Percentiles rank a stretch among this genome's conserved stretches.
Evolutionary conservation across 2,113 vertebrate genomes (phyloP).

Genomic region (Chloebia gouldiae): DNA sequence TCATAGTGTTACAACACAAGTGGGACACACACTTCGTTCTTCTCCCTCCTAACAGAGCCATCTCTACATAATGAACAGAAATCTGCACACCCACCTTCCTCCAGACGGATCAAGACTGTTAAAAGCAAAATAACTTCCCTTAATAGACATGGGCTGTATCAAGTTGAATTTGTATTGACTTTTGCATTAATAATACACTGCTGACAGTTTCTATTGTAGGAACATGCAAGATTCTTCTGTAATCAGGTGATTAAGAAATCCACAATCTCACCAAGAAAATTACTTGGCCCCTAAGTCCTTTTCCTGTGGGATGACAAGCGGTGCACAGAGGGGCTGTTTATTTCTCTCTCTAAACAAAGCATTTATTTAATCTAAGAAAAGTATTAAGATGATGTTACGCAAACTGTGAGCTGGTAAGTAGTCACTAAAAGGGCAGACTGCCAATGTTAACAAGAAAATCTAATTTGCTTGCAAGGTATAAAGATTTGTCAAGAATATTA

Average conservation of each 20-base stretch:
- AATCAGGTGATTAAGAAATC: conserved; percentile 77
- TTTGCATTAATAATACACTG: neutral
- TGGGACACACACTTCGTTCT: neutral
- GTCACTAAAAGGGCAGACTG: conserved; percentile 38
- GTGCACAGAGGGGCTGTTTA: conserved; percentile 64
- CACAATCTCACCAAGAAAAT: conserved; percentile 74
- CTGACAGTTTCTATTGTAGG: neutral
- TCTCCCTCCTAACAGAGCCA: neutral
- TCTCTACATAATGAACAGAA: neutral
- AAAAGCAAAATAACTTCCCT: neutral
- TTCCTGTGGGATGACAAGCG: conserved; percentile 58
- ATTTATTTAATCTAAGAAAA: conserved; percentile 79
- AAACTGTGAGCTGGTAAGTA: conserved; percentile 43
- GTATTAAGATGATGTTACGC: conserved; percentile 71
- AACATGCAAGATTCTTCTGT: conserved; percentile 35
- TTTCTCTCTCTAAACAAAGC: conserved; percentile 75
- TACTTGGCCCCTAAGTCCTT: conserved; percentile 62
- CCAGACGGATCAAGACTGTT: neutral
- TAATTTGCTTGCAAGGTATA: conserved; percentile 78
- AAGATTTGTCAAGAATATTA: conserved; percentile 76
- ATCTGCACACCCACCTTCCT: neutral
- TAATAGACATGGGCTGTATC: neutral
- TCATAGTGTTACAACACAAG: neutral
- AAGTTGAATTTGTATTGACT: conserved; percentile 14
- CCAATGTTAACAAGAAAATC: conserved; percentile 77